phyloP scores from a whole-genome alignment of 2,888 invertebrate species.

The Ariolimax columbianus region DNA sequence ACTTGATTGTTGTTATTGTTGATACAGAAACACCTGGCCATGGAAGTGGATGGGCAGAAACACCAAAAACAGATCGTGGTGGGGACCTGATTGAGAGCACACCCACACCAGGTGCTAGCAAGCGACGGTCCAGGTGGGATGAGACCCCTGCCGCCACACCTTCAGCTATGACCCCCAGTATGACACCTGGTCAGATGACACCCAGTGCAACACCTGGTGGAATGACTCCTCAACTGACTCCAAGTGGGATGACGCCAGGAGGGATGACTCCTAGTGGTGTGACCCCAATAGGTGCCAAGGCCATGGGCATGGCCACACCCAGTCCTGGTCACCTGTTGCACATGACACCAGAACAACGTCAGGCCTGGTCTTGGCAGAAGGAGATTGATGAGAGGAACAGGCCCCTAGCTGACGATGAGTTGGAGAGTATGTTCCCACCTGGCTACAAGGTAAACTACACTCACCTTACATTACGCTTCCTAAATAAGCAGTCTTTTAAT shows the following conservation, averaged over 20 bases:
- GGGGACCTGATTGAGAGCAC: slow-evolving; percentile 87
- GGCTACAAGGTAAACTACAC: slow-evolving; percentile 90
- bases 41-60: slow-evolving; percentile 98
- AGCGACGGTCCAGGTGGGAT: slow-evolving; percentile 98
- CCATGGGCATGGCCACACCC: slow-evolving; percentile 99
- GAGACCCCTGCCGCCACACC: slow-evolving; percentile 89
- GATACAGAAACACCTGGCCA: slow-evolving; percentile 93
- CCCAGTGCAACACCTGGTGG: slow-evolving; percentile 74
- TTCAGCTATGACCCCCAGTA: slow-evolving; percentile 72
- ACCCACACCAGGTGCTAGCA: slow-evolving; percentile 95
- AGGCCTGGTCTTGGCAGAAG: slow-evolving; percentile 98
- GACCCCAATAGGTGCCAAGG: slow-evolving; percentile 85
- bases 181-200: slow-evolving; percentile 82
- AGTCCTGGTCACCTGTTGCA: slow-evolving; percentile 95
- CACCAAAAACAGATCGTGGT: slow-evolving; percentile 94
- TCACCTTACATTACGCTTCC: not conserved
- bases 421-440: slow-evolving; percentile 97
- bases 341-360: slow-evolving; percentile 99
- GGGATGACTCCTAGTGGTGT: slow-evolving; percentile 78
- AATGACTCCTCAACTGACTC: slow-evolving; percentile 71
- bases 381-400: slow-evolving; percentile 99
- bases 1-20: not conserved
- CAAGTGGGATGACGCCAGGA: slow-evolving; percentile 78
- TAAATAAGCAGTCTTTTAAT: not conserved
- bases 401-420: slow-evolving; percentile 96